Evolutionary conservation across 2,888 invertebrate genomes (phyloP), one percentile per base, ranked within the genome.

Genomic region (Callimorpha dominula): DNA sequence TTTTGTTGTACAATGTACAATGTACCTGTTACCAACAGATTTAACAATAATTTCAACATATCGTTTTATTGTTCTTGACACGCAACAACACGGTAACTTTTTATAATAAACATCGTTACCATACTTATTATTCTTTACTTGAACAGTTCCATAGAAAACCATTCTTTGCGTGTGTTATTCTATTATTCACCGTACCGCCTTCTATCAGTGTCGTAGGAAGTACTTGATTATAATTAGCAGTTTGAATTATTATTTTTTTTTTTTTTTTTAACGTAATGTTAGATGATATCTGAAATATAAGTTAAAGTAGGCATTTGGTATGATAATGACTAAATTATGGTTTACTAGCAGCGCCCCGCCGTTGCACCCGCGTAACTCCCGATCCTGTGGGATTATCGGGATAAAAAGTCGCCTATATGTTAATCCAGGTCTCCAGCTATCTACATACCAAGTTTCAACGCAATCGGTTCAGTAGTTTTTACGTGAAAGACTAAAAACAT

Each of bases 121-220:
- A 31, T 11, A 40, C 20, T 31, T 14, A 50, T 40, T 31, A 65
- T 15, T 65, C 31, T 31, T 50, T 17, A 40, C 50, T 9, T 20
- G 40, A 65, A 50, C 12, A 50, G 40, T 50, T 40, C 11, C 40
- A 65, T 50, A 40, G 50, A 65, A 50, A 65, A 20, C 4, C 40
- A 65, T 65, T 50, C 17, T 50, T 65, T 31, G 65, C 65, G 50
- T 65, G 50, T 65, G 31, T 14, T 65, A 65, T 49, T 49, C 49
- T 50, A 15, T 31, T 50, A 40, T 50, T 65, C 5, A 50, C 17
- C 31, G 15, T 65, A 65, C 49, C 65, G 20, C 8, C 65, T 31
- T 46, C 15, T 20, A 49, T 49, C 65, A 49, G 50, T 40, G 50
- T 49, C 20, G 49, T 65, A 11, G 17, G 11, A 50, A 40, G 5